Percentiles rank a stretch among this genome's conserved stretches.
phyloP scores from a whole-genome alignment of 2,113 vertebrate species.

The Regulus satrapa region DNA sequence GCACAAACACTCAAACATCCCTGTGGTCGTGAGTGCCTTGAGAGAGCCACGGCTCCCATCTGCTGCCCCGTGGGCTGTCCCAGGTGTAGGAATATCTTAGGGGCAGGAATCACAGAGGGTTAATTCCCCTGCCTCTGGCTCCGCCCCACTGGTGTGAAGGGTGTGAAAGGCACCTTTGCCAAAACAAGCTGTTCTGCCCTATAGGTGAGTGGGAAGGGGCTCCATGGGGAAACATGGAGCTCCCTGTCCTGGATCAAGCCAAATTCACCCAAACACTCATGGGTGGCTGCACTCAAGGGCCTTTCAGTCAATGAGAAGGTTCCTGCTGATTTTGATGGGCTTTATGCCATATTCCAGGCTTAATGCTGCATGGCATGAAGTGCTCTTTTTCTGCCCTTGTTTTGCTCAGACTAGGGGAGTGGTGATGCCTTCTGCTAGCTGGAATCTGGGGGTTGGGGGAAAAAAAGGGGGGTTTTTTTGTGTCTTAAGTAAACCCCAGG shows the following conservation, averaged over 20 bases:
- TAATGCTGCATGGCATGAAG: not conserved
- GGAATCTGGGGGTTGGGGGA: not conserved
- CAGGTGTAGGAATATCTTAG: not conserved
- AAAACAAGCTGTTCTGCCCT: not conserved
- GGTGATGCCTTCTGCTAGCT: not conserved
- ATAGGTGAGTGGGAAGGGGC: not conserved
- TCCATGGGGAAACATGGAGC: rapidly evolving
- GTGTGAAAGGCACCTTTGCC: not conserved
- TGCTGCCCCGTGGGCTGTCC: not conserved
- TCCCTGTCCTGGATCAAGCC: not conserved
- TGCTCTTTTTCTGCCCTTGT: not conserved
- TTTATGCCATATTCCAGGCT: not conserved
- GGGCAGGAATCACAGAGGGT: not conserved
- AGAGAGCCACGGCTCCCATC: rapidly evolving
- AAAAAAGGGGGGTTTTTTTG: not conserved
- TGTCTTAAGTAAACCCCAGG: not conserved
- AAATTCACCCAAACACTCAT: rapidly evolving
- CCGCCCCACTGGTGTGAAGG: not conserved
- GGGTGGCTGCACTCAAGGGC: not conserved
- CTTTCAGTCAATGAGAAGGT: not conserved
- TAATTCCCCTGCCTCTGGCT: not conserved
- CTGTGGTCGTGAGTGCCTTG: not conserved
- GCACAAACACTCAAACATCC: not conserved
- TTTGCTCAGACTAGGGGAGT: not conserved
- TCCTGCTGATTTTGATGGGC: not conserved